Base-by-base conservation (phyloP, 2,797 vertebrate species). In the Fratercula arctica region DNA sequence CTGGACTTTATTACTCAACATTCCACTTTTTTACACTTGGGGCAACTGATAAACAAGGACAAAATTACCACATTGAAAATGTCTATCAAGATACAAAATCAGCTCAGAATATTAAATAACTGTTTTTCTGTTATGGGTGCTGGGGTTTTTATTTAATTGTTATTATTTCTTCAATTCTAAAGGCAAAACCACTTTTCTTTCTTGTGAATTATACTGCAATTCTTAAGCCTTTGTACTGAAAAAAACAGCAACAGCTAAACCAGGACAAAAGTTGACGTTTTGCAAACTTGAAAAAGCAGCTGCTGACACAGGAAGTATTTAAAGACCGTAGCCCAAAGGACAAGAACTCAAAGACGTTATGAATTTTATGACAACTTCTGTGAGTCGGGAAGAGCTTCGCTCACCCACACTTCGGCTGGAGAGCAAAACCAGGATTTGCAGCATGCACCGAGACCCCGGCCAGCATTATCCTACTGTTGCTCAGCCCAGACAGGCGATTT, bases 271-370 rank as follows among this genome's bases (percentile, higher is more conserved):
- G 96, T 84, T 92, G 94, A 45, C 96, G 97, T 95, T 95, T 90
- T 93, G 73, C 89, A 91, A 96, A 95, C 93, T 97, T 84, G 89
- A 79, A 87, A 93, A 91, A 97, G 95, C 81, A 88, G 89, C 96
- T 96, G 97, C 95, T 87, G 96, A 96, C 96, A 84, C 94, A 96
- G 96, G 97, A 98, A 97, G 95, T 95, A 87, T 96, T 96, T 96
- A 75, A 95, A 97, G 91, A 64, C 89, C 85, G 84, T 43, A 96
- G 78, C 90, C 85, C 87, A 60, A 93, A 95, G 94, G 97, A 96
- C 96, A 94, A 92, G 96, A 95, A 96, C 68, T 90, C 90, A 10
- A 75, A 95, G 88, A 57, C 87, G 77, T 24, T 2, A 69, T 39
- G 87, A 66, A 69, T 96, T 92, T 96, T 66, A 79, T 70, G 86